These are phyloP conservation scores for Marmota monax DNA, from an alignment of 2,113 vertebrate genomes.

Conservation along the genomic window DNA sequence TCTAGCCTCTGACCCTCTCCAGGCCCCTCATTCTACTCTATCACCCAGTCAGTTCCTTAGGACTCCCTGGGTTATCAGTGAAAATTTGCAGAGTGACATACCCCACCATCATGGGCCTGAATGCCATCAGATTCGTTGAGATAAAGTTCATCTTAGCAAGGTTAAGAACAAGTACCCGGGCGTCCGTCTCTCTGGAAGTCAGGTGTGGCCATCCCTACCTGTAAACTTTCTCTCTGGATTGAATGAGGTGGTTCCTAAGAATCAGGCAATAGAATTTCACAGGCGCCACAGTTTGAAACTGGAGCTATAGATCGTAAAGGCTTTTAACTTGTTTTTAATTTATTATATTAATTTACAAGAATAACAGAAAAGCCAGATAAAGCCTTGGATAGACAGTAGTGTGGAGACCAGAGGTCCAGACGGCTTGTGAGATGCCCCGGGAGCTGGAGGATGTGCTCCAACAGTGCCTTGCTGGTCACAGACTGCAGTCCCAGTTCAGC, in stretches of 20 bases:
- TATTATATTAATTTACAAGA: background rate
- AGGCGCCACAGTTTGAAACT: background rate
- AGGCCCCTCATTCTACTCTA: background rate
- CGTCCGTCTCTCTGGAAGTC: too few relatives aligned
- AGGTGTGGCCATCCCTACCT: background rate
- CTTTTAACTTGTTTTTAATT: background rate
- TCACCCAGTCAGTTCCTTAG: background rate
- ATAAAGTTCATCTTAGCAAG: background rate
- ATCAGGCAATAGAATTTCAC: background rate
- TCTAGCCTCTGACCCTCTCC: background rate
- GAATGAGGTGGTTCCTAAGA: background rate
- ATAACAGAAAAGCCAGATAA: background rate
- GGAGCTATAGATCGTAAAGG: background rate
- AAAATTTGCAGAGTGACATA: background rate
- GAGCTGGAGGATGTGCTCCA: too few relatives aligned
- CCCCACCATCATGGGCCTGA: background rate
- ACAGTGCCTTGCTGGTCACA: too few relatives aligned
- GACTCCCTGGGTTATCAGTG: background rate
- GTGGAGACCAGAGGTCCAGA: background rate
- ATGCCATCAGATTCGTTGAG: background rate
- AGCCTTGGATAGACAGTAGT: background rate
- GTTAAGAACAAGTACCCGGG: background rate
- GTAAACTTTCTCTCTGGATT: background rate
- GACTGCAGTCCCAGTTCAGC: too few relatives aligned
- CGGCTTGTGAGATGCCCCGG: background rate